phyloP scores from a whole-genome alignment of 2,797 vertebrate genomes.

The Intellagama lesueurii region DNA sequence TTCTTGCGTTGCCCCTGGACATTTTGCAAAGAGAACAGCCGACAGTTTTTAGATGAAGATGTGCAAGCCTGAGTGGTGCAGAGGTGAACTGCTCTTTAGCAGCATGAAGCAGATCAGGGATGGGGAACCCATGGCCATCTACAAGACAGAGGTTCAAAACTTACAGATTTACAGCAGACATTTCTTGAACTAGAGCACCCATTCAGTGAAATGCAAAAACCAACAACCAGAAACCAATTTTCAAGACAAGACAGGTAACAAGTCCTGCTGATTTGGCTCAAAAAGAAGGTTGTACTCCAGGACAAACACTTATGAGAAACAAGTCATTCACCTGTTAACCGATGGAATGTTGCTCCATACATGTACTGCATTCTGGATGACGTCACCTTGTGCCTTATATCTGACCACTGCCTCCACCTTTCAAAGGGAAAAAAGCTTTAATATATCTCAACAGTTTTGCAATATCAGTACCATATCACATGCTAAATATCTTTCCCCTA shows the following conservation, averaged over 20 bases:
- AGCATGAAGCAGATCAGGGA: too few relatives aligned
- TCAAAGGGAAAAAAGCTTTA: background rate
- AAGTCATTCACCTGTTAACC: constrained; percentile 42
- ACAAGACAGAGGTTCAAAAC: too few relatives aligned
- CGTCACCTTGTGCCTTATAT: background rate
- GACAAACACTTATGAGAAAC: background rate
- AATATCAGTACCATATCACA: background rate
- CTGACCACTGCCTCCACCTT: constrained; percentile 47
- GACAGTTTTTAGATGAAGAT: background rate
- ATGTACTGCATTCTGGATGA: background rate
- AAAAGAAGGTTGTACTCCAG: background rate
- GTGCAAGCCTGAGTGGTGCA: background rate
- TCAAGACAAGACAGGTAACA: too few relatives aligned
- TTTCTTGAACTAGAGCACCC: background rate
- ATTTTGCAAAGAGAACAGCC: background rate
- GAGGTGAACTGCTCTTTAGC: too few relatives aligned
- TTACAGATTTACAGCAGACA: too few relatives aligned
- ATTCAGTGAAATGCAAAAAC: too few relatives aligned
- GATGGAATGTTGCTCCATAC: constrained; percentile 52
- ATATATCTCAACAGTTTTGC: background rate
- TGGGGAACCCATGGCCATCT: too few relatives aligned
- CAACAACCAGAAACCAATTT: too few relatives aligned
- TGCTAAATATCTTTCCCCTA: background rate
- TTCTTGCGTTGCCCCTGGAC: too few relatives aligned
- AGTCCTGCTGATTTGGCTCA: background rate